These are phyloP conservation scores for Potamarius usumacintae DNA, from an alignment of 2,113 vertebrate species.

Conservation along the genomic window DNA sequence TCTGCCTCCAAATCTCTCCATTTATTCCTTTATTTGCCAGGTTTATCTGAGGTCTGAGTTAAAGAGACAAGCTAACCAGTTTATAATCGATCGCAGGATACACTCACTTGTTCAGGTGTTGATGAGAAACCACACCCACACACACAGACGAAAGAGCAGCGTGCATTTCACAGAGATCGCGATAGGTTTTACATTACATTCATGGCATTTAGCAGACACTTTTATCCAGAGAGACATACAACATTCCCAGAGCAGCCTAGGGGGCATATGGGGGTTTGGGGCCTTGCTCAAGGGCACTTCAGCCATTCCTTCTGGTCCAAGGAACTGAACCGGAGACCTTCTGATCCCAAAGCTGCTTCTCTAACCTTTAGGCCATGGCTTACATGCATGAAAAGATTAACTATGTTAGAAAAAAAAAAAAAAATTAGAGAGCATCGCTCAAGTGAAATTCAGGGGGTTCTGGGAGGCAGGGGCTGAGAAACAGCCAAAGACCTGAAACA, in stretches of 20 bases:
- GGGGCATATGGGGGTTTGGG: too few relatives aligned
- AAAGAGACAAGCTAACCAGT: constrained; percentile 36
- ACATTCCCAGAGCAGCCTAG: too few relatives aligned
- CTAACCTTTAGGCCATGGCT: too few relatives aligned
- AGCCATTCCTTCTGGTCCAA: too few relatives aligned
- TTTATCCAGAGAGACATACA: too few relatives aligned
- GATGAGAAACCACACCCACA: not conserved
- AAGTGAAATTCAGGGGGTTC: not conserved
- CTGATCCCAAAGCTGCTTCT: too few relatives aligned
- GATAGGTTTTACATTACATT: not conserved
- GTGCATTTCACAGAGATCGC: not conserved
- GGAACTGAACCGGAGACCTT: too few relatives aligned
- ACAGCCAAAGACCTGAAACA: not conserved
- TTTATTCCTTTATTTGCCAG: constrained; percentile 22
- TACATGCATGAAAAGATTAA: not conserved
- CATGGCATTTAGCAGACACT: too few relatives aligned
- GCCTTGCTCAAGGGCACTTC: too few relatives aligned
- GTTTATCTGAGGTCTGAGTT: constrained; percentile 36
- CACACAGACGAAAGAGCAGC: not conserved
- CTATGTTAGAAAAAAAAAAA: not conserved
- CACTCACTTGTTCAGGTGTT: not conserved
- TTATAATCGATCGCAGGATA: constrained; percentile 35
- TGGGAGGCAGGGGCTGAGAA: not conserved
- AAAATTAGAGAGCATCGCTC: not conserved
- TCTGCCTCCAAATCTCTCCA: constrained; percentile 18